phyloP scores from a whole-genome alignment of 2,113 vertebrate species.

The Boulengeromyrus knoepffleri region DNA sequence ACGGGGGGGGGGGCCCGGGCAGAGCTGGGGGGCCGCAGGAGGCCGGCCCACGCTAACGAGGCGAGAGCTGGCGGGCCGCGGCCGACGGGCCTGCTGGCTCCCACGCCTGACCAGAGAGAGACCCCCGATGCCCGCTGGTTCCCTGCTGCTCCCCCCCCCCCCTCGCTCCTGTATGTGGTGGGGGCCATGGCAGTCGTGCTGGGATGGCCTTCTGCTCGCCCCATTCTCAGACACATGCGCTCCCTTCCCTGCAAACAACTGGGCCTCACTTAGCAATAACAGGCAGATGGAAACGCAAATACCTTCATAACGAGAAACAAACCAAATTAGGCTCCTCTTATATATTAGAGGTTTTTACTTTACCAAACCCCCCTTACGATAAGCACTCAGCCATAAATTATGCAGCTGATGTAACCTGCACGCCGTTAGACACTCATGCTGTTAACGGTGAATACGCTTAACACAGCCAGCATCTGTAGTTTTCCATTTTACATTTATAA shows the following conservation, averaged over 20 bases:
- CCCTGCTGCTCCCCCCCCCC: neutral
- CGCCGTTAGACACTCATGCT: neutral
- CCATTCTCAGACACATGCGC: neutral
- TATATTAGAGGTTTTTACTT: neutral
- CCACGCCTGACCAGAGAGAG: conserved; percentile 38
- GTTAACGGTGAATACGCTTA: neutral
- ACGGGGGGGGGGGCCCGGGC: neutral
- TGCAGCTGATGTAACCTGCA: neutral
- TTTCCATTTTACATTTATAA: neutral
- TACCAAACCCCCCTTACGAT: neutral
- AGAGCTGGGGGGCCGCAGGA: neutral
- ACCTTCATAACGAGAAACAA: conserved; percentile 1
- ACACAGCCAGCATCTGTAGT: neutral
- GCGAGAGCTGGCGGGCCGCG: neutral
- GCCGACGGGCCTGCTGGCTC: neutral
- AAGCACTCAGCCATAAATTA: neutral
- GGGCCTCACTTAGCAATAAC: neutral
- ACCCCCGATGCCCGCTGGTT: conserved; percentile 33
- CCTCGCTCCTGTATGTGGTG: neutral
- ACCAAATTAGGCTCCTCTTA: neutral
- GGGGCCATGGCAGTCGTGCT: neutral
- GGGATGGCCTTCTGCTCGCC: neutral
- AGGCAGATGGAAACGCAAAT: neutral
- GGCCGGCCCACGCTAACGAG: neutral
- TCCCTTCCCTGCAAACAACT: neutral